Percentiles rank a stretch among this genome's conserved stretches.
Evolutionary conservation across 2,113 vertebrate species (phyloP).

Genomic region (Barbus barbus): DNA sequence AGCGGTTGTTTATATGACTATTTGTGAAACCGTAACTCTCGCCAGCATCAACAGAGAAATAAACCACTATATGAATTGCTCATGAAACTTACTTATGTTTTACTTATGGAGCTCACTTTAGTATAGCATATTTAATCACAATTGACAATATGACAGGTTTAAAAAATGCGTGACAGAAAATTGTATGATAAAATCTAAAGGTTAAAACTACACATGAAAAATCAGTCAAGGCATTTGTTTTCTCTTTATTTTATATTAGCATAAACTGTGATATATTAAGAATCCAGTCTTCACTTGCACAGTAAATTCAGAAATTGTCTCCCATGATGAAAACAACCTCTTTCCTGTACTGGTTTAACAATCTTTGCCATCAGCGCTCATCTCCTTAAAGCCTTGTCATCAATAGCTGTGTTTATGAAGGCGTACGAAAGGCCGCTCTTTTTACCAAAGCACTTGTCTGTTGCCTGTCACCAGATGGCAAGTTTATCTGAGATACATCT

Average conservation of each 20-base stretch:
- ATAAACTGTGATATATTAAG: background rate
- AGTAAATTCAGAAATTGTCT: too few species aligned
- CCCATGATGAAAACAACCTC: too few species aligned
- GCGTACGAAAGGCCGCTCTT: slow-evolving; percentile 11
- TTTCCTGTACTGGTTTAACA: slow-evolving; percentile 43
- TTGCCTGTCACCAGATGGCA: slow-evolving; percentile 38
- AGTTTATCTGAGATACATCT: slow-evolving; percentile 43
- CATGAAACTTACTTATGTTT: background rate
- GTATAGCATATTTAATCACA: background rate
- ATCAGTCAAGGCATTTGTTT: background rate
- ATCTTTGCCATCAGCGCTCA: slow-evolving; percentile 4
- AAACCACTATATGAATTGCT: background rate
- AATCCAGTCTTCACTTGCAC: background rate
- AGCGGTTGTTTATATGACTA: slow-evolving; percentile 22
- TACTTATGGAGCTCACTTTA: background rate
- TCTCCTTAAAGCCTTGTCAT: slow-evolving; percentile 37
- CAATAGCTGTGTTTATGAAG: slow-evolving; percentile 13
- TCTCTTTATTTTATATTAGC: background rate
- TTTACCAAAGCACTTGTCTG: slow-evolving; percentile 38
- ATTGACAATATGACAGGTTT: slow-evolving; percentile 12
- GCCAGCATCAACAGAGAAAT: background rate
- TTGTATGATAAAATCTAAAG: slow-evolving; percentile 17
- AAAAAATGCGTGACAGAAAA: background rate
- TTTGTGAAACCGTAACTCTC: background rate
- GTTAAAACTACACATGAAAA: slow-evolving; percentile 16